These are phyloP conservation scores for Todus mexicanus DNA, from an alignment of 2,797 vertebrate genomes.

Conservation along the genomic window DNA sequence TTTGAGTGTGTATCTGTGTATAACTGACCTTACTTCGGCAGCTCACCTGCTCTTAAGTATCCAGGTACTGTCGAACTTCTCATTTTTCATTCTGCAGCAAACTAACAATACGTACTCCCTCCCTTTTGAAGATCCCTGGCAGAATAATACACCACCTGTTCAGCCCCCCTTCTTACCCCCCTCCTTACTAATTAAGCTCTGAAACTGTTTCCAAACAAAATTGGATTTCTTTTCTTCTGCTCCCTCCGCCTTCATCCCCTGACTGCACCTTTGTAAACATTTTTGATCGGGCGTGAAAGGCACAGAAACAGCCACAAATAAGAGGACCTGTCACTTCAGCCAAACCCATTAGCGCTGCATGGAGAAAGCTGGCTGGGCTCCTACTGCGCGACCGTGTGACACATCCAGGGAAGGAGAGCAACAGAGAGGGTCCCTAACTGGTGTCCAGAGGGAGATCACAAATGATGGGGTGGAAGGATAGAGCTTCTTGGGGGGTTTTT, in stretches of 20 bases:
- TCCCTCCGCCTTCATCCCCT: constrained; percentile 2
- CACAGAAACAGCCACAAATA: not conserved
- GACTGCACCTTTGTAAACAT: constrained; percentile 49
- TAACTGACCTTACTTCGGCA: not conserved
- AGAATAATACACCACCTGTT: constrained; percentile 69
- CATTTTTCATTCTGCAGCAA: constrained; percentile 65
- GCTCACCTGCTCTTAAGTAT: constrained; percentile 18
- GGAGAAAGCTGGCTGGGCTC: not conserved
- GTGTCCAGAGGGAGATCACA: not conserved
- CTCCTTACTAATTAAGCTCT: constrained; percentile 68
- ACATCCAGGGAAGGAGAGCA: not conserved
- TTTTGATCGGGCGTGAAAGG: constrained; percentile 30
- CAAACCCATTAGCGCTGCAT: not conserved
- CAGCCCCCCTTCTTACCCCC: constrained; percentile 10
- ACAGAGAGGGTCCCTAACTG: not conserved
- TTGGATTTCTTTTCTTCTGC: constrained; percentile 57
- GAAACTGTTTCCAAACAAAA: constrained; percentile 71
- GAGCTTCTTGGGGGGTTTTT: not conserved
- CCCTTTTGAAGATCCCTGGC: constrained; percentile 56
- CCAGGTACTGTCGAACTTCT: constrained; percentile 27
- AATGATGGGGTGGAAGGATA: not conserved
- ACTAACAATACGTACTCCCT: constrained; percentile 20
- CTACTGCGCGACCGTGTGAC: not conserved
- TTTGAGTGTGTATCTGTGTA: not conserved
- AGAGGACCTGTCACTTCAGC: not conserved